These are phyloP conservation scores for human DNA, from an alignment of 2,113 vertebrate genomes.

Conservation along the genomic window GRCh38 chr4:123961501-123962000, in stretches of 20 bases:
- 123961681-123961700: background rate
- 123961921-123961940: background rate
- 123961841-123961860: background rate
- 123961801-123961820: background rate
- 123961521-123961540: background rate
- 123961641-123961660: background rate
- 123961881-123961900: background rate
- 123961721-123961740: background rate
- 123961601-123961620: background rate
- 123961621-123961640: background rate
- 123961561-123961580: background rate
- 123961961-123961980: background rate
- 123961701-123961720: background rate
- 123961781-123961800: background rate
- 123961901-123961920: background rate
- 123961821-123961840: slow-evolving; percentile 6
- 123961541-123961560: background rate
- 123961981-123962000: background rate
- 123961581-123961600: background rate
- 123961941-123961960: background rate
- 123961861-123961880: background rate
- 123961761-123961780: background rate
- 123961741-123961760: background rate
- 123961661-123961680: background rate
- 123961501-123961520: background rate